phyloP scores from a whole-genome alignment of 92 coral and sea anemone species.

The Palythoa grandiflora region DNA sequence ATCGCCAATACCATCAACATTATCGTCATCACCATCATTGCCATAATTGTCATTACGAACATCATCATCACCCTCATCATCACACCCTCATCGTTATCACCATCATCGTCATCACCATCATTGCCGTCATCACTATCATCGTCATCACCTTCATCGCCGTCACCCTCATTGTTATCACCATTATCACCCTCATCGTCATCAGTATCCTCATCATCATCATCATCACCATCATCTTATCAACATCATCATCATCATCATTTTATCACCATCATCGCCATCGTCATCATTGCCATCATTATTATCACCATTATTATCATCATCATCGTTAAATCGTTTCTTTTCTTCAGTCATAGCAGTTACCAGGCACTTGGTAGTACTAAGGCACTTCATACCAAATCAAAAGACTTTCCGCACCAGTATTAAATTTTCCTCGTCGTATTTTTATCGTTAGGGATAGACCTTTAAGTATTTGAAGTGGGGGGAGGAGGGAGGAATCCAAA shows the following conservation, averaged over 20 bases:
- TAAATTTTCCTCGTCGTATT: no score
- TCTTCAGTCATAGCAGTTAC: not conserved
- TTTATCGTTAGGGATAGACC: no score
- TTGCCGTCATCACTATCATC: not conserved
- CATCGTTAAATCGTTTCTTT: not conserved
- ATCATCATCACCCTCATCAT: not conserved
- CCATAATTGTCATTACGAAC: not conserved
- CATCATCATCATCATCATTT: conserved; percentile 1
- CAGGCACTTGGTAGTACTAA: not conserved
- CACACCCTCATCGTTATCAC: not conserved
- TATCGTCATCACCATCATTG: no score
- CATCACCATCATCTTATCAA: not conserved
- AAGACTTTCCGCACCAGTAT: no score
- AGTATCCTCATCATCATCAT: conserved; percentile 12
- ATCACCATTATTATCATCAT: conserved; percentile 8
- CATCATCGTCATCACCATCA: not conserved
- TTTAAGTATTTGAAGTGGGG: no score
- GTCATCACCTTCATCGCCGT: not conserved
- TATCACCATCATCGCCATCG: not conserved
- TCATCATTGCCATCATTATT: conserved; percentile 1
- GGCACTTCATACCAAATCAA: not conserved
- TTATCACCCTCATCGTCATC: conserved; percentile 9
- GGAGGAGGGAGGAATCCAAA: no score
- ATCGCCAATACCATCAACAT: not conserved
- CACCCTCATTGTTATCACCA: not conserved